Evolutionary conservation across 1,140 invertebrate species (phyloP).

Genomic region (Batillaria attramentaria): DNA sequence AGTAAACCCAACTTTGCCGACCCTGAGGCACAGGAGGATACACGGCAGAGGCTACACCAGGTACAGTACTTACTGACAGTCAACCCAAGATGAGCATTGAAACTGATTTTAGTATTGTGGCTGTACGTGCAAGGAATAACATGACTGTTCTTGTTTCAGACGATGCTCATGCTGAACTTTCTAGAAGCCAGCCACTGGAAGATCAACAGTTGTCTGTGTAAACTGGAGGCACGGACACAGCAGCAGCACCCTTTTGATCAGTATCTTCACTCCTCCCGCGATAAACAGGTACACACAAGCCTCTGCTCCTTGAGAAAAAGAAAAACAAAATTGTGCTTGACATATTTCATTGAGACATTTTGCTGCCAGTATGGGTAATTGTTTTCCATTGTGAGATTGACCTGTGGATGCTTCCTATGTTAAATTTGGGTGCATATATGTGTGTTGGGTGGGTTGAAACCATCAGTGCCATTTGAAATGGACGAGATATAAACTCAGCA

Average conservation of each 20-base stretch:
- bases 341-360: background rate
- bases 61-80: conserved; percentile 77
- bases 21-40: conserved; percentile 92
- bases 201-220: conserved; percentile 84
- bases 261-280: conserved; percentile 88
- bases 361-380: background rate
- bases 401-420: too few species aligned
- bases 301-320: too few species aligned
- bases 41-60: conserved; percentile 91
- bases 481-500: too few species aligned
- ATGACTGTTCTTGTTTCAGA: too few species aligned
- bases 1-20: conserved; percentile 90
- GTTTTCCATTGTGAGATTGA: too few species aligned
- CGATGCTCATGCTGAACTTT: conserved; percentile 92
- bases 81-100: too few species aligned
- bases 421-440: too few species aligned
- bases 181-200: conserved; percentile 92
- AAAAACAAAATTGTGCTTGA: background rate
- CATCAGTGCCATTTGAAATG: too few species aligned
- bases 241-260: conserved; percentile 83
- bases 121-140: too few species aligned
- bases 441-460: too few species aligned
- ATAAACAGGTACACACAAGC: conserved; percentile 84
- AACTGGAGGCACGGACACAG: conserved; percentile 83
- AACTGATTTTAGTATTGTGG: too few species aligned